phyloP scores from a whole-genome alignment of 2,113 vertebrate species.

The Sylvia atricapilla region DNA sequence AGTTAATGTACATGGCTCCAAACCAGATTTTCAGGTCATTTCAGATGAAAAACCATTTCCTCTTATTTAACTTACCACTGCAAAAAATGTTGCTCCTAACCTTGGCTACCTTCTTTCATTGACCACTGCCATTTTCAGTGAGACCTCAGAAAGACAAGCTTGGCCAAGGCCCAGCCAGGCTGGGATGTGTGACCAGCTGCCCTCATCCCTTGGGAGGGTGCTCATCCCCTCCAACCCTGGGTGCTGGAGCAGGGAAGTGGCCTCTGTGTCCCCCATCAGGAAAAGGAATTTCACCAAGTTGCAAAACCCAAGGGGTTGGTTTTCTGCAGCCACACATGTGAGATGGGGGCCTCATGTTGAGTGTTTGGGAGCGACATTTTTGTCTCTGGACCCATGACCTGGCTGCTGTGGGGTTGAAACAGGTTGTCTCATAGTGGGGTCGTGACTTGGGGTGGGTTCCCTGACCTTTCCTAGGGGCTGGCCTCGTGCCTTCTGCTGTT shows the following conservation, averaged over 20 bases:
- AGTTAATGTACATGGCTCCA: neutral
- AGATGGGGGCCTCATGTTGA: neutral
- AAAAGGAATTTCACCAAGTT: neutral
- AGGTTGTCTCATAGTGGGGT: neutral
- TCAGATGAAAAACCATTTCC: neutral
- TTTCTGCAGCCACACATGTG: neutral
- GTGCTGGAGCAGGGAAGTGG: neutral
- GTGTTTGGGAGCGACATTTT: neutral
- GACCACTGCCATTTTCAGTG: neutral
- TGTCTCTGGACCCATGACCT: neutral
- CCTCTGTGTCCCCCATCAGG: neutral
- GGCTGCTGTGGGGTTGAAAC: neutral
- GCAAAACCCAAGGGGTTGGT: rapidly evolving
- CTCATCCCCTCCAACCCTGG: neutral
- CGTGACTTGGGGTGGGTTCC: neutral
- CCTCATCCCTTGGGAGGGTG: neutral
- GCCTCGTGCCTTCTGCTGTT: rapidly evolving
- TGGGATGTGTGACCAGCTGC: neutral
- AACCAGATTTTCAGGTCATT: neutral
- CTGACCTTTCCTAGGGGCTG: neutral
- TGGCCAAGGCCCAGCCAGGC: neutral
- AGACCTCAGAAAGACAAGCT: neutral
- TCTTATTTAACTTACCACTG: neutral
- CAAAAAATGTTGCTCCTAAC: neutral
- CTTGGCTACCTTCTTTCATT: neutral